Evolutionary conservation across 2,113 vertebrate genomes (phyloP).

Genomic region (Hyperopisus bebe): DNA sequence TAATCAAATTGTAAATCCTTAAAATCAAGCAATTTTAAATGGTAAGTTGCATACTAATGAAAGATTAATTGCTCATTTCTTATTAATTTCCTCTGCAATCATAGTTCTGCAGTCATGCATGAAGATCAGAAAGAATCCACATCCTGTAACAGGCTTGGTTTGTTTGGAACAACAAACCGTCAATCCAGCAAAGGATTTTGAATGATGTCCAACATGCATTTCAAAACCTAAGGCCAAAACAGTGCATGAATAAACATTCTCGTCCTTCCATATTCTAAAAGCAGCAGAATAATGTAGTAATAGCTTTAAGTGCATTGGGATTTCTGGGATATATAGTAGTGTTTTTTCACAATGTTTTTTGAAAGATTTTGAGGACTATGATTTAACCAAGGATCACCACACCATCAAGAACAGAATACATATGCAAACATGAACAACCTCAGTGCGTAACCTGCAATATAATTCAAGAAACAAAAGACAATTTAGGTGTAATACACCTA

Average conservation of each 20-base stretch:
- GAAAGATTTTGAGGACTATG: not conserved
- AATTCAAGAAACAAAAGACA: not conserved
- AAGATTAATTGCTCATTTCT: not conserved
- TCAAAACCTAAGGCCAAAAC: not conserved
- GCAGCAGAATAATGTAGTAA: not conserved
- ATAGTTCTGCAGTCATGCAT: not conserved
- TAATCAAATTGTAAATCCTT: not conserved
- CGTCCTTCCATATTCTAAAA: not conserved
- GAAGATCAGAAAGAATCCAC: not conserved
- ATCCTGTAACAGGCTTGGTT: not conserved
- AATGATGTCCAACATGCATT: not conserved
- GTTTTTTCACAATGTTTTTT: not conserved
- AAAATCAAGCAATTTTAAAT: not conserved
- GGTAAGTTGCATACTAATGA: not conserved
- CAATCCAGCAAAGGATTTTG: not conserved
- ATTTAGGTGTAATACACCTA: not conserved
- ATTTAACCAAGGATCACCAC: not conserved
- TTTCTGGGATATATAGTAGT: not conserved
- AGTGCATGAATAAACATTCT: not conserved
- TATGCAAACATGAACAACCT: not conserved
- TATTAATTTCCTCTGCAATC: not conserved
- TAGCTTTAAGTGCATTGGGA: not conserved
- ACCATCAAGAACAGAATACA: not conserved
- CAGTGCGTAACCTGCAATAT: not conserved
- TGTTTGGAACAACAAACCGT: not conserved